A percentile compares a stretch with the other conserved stretches of the same genome.
phyloP scores from a whole-genome alignment of 2,797 vertebrate genomes.

The Tapirus indicus region DNA sequence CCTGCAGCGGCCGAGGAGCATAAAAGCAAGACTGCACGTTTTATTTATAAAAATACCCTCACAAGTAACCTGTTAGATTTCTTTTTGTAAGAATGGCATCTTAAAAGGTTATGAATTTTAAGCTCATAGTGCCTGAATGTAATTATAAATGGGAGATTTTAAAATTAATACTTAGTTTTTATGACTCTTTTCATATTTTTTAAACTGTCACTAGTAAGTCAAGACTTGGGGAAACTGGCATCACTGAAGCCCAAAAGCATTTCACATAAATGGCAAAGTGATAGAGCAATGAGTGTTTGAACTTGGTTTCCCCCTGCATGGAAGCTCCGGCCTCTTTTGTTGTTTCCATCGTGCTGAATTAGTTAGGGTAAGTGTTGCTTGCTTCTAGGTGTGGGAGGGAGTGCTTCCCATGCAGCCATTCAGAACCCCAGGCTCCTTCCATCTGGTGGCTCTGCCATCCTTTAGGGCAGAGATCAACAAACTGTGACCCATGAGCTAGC shows the following conservation, averaged over 20 bases:
- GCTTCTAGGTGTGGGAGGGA: background rate
- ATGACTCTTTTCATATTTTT: background rate
- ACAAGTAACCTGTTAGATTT: background rate
- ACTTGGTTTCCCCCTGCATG: background rate
- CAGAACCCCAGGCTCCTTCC: background rate
- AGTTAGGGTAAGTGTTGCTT: background rate
- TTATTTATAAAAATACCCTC: slow-evolving; percentile 15
- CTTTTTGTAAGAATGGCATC: background rate
- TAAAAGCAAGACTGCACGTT: background rate
- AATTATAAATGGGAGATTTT: slow-evolving; percentile 48
- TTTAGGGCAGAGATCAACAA: background rate
- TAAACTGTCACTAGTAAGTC: background rate
- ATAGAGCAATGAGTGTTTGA: background rate
- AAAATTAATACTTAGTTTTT: background rate
- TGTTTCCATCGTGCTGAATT: background rate
- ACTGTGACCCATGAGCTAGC: background rate
- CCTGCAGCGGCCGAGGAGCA: background rate
- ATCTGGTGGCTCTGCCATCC: background rate
- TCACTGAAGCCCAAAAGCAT: background rate
- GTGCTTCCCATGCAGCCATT: background rate
- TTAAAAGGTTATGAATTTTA: slow-evolving; percentile 38
- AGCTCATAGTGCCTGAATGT: background rate
- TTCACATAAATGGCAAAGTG: background rate
- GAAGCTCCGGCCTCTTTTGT: background rate
- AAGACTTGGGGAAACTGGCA: background rate